Evolutionary conservation across 2,888 invertebrate species (phyloP).

Genomic region (Mimas tiliae): DNA sequence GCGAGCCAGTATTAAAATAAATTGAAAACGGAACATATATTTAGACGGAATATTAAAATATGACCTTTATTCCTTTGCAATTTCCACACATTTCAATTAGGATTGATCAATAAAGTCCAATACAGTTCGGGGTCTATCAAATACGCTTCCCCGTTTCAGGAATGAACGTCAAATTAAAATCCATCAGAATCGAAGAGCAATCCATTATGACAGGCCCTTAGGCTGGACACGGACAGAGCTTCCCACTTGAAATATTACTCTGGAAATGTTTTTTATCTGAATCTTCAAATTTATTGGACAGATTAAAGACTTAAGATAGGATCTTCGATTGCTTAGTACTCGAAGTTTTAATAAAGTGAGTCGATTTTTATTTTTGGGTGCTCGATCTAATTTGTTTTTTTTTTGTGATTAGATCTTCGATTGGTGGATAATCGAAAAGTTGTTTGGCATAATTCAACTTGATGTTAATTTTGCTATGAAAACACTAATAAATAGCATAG

Average conservation of each 20-base stretch:
- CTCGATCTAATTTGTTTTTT: constrained; percentile 1
- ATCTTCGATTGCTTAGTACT: constrained; percentile 37
- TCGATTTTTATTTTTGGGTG: constrained; percentile 10
- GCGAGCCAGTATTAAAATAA: background rate
- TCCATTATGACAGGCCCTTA: constrained; percentile 32
- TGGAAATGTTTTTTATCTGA: constrained; percentile 56
- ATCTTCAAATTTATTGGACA: constrained; percentile 57
- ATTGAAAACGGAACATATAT: background rate
- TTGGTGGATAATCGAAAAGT: background rate
- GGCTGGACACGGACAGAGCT: constrained; percentile 32
- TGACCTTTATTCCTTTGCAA: background rate
- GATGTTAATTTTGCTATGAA: no score
- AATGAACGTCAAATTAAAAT: constrained; percentile 40
- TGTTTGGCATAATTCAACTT: no score
- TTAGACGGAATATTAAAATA: background rate
- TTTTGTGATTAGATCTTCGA: background rate
- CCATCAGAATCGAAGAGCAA: constrained; percentile 35
- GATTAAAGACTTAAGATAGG: constrained; percentile 56
- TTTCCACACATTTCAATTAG: background rate
- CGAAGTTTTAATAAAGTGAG: constrained; percentile 40
- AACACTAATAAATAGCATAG: no score
- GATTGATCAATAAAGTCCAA: constrained; percentile 16
- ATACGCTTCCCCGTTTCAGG: constrained; percentile 8
- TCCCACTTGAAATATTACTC: constrained; percentile 50
- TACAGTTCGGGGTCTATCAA: background rate